A percentile compares a stretch with the other conserved stretches of the same genome.
Conservation (phyloP, 2,888 invertebrate species). For the Cephalotes varians region DNA sequence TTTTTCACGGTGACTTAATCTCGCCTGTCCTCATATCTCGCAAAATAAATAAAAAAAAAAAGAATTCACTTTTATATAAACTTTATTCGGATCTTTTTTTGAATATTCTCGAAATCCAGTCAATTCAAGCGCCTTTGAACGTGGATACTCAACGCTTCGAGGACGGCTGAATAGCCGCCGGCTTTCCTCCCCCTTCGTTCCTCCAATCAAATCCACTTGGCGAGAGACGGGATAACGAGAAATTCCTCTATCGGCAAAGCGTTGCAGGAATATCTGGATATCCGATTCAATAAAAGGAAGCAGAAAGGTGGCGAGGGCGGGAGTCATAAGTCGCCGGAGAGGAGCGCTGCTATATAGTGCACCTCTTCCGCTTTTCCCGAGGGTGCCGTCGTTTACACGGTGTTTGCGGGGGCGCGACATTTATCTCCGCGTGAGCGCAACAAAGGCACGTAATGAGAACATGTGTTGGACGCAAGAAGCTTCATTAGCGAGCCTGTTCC, state of each 20-base stretch:
- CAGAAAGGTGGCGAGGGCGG: conserved; percentile 42
- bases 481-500: conserved; percentile 77
- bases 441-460: conserved; percentile 84
- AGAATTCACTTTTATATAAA: conserved; percentile 40
- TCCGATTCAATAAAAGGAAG: conserved; percentile 54
- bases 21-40: neutral
- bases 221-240: conserved; percentile 63
- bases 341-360: conserved; percentile 14
- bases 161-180: conserved; percentile 57
- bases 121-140: conserved; percentile 66
- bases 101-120: conserved; percentile 52
- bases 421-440: conserved; percentile 75
- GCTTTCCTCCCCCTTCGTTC: conserved; percentile 13
- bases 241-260: conserved; percentile 51
- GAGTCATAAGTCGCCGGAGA: conserved; percentile 51
- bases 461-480: conserved; percentile 79
- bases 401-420: conserved; percentile 70
- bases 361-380: conserved; percentile 53
- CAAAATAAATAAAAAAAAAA: conserved; percentile 7
- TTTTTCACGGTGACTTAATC: conserved; percentile 9
- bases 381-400: conserved; percentile 67
- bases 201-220: conserved; percentile 67
- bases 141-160: conserved; percentile 56
- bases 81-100: conserved; percentile 44
- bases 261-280: conserved; percentile 38